Evolutionary conservation across 2,113 vertebrate genomes (phyloP).

Genomic region (Herpetotheres cachinnans): DNA sequence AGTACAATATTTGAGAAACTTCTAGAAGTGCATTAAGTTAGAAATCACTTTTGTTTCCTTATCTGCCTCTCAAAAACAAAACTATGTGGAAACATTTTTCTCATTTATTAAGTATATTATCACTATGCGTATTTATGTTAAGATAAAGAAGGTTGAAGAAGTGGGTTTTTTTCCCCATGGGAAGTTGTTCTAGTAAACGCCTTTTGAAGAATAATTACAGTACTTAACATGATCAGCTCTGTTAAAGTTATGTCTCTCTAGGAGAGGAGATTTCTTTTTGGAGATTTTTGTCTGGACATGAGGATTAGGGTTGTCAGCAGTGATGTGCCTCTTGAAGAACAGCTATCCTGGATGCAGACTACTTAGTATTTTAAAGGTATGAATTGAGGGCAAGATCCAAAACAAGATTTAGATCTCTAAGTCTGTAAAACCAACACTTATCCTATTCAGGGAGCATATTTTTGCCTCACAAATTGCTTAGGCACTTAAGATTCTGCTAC

Average conservation of each 20-base stretch:
- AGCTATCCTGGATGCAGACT: neutral
- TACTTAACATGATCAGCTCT: neutral
- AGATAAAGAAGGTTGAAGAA: neutral
- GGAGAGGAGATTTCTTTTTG: neutral
- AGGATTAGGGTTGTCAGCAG: conserved; percentile 34
- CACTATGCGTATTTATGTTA: neutral
- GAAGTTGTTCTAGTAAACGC: neutral
- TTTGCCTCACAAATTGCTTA: neutral
- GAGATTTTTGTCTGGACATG: conserved; percentile 1
- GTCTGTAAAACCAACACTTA: conserved; percentile 1
- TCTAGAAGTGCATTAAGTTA: neutral
- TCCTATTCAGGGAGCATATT: neutral
- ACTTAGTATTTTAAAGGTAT: neutral
- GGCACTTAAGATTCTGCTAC: neutral
- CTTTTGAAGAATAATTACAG: conserved; percentile 19
- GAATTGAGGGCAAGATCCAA: neutral
- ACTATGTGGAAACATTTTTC: neutral
- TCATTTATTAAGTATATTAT: neutral
- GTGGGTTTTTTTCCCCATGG: neutral
- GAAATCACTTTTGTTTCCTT: neutral
- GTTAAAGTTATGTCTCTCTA: neutral
- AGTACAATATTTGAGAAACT: neutral
- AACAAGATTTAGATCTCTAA: conserved; percentile 28
- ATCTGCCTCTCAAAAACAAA: neutral
- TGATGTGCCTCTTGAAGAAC: neutral